Conservation (phyloP, 2,113 vertebrate species). For the Eolophus roseicapilla region DNA sequence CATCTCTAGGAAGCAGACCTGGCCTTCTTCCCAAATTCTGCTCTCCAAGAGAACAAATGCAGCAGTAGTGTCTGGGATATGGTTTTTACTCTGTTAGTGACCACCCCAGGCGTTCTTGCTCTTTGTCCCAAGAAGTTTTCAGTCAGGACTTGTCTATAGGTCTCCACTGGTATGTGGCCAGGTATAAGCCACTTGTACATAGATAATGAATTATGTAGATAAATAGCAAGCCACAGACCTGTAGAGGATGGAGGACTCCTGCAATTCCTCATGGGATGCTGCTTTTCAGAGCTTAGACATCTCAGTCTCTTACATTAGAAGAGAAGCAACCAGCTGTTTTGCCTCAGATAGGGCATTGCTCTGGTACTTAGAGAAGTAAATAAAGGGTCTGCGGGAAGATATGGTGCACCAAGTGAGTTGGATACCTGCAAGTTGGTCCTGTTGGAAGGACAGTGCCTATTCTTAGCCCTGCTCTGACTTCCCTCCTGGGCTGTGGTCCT, state of each 20-base stretch:
- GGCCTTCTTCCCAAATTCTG: background rate
- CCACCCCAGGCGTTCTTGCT: fast-evolving
- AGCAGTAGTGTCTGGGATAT: fast-evolving
- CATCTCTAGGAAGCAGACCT: background rate
- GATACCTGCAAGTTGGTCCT: background rate
- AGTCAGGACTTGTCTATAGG: background rate
- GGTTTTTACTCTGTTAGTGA: background rate
- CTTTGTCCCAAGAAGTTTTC: background rate
- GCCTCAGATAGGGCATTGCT: background rate
- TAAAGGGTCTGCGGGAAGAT: background rate
- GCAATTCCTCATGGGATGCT: background rate
- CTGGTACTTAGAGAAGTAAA: background rate
- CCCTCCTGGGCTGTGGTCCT: background rate
- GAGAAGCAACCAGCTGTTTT: background rate
- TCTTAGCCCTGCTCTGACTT: background rate
- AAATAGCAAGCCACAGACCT: background rate
- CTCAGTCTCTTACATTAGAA: background rate
- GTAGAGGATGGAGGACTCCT: background rate
- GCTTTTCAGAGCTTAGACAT: background rate
- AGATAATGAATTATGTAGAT: fast-evolving
- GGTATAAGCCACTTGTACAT: background rate
- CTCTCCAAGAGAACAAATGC: fast-evolving
- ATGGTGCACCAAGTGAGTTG: background rate
- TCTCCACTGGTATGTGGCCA: background rate
- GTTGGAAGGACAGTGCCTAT: background rate